These are phyloP conservation scores for Aleiodes alternator DNA, from an alignment of 2,888 invertebrate genomes.

Conservation along the genomic window DNA sequence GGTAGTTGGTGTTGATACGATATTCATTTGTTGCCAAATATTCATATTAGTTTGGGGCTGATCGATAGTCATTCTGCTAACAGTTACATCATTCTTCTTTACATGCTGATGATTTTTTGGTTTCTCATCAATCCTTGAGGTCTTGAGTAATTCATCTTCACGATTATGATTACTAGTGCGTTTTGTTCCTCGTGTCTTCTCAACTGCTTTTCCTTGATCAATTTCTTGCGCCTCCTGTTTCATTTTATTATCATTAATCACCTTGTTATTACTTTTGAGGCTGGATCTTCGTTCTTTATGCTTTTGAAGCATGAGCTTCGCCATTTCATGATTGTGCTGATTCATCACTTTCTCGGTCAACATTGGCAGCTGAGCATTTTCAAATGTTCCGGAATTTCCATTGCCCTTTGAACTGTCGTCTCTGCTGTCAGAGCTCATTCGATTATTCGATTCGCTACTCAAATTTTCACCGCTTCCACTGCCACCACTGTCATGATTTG, in stretches of 20 bases:
- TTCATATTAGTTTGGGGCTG: constrained; percentile 74
- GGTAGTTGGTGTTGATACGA: constrained; percentile 73
- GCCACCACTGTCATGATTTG: constrained; percentile 78
- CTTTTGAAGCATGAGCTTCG: constrained; percentile 84
- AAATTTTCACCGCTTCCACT: constrained; percentile 80
- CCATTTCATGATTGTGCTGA: constrained; percentile 88
- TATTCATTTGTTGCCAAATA: constrained; percentile 80
- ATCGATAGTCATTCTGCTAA: constrained; percentile 51
- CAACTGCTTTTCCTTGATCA: constrained; percentile 58
- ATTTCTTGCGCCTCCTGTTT: constrained; percentile 67
- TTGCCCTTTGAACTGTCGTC: constrained; percentile 76
- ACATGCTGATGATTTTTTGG: constrained; percentile 50
- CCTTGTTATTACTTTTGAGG: constrained; percentile 75
- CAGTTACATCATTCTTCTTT: constrained; percentile 9
- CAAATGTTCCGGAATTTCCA: constrained; percentile 65
- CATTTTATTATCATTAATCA: constrained; percentile 70
- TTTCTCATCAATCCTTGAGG: constrained; percentile 62
- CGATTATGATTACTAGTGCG: constrained; percentile 79
- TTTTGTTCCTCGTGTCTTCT: constrained; percentile 78
- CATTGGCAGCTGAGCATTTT: constrained; percentile 76
- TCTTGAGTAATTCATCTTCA: constrained; percentile 77
- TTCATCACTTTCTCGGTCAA: constrained; percentile 80
- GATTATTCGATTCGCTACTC: constrained; percentile 79
- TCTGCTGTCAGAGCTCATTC: constrained; percentile 76
- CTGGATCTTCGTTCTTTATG: constrained; percentile 81